Base-by-base conservation (phyloP, 2,797 vertebrate species). In the Pitangus sulphuratus region DNA sequence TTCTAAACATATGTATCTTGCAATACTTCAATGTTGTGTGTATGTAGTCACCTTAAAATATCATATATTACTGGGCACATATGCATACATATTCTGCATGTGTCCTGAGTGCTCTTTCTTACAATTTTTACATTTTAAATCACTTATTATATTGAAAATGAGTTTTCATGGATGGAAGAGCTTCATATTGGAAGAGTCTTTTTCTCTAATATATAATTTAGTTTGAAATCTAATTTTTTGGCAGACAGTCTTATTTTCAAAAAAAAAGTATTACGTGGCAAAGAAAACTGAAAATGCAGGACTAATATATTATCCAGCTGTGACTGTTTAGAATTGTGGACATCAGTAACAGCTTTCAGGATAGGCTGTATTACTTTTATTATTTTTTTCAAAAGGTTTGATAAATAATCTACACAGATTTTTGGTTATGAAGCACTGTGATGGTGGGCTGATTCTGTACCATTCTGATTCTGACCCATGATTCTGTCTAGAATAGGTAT, bases 171-270 rank as follows among this genome's bases (percentile, higher is more conserved):
- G 12, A 5, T 72, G 8, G 10, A 72, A 50, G 28, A 51, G 5
- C 20, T 66, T 54, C 1, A 3, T 53, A 17, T 37, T 31, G 57
- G 10, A 57, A 18, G 1, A 74, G 1, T 30, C 16, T 26, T 76
- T 60, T 25, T 15, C 8, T 53, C 19, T 53, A 33, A 51, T 28
- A 20, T 12, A 31, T 53, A 39, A 1, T 20, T 40, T 10, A 77
- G 4, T 57, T 54, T 78, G 28, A 42, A 84, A 84, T n/a, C 6
- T 40, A 57, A 5, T 21, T 53, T 60, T 93, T 88, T 72, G 1
- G 8, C 3, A 7, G 8, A 3, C 0, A 0, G 3, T 2, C 12
- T 60, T 57, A 62, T 58, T 62, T 13, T 0, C 6, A 22, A 79
- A 82, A 47, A 25, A 58, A 22, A 33, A 62, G 33, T 18, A 18